phyloP scores from a whole-genome alignment of 2,113 vertebrate species.

The Siniperca knerii region DNA sequence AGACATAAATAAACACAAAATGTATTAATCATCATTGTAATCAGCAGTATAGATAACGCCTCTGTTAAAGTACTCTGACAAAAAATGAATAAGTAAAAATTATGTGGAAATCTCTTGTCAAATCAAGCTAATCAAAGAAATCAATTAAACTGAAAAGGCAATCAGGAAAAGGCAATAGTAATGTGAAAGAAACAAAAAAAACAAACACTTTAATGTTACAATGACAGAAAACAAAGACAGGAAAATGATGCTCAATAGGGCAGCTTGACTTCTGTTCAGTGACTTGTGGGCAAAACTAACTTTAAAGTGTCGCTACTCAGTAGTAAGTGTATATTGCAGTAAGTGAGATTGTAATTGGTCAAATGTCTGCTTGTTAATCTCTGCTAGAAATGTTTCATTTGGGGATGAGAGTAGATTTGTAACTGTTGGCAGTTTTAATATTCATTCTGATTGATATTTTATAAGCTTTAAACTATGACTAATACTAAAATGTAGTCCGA shows the following conservation, averaged over 20 bases:
- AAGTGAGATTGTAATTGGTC: neutral
- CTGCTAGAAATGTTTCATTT: neutral
- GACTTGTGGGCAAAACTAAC: neutral
- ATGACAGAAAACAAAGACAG: neutral
- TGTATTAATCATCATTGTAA: neutral
- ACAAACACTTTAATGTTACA: neutral
- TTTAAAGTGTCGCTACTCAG: neutral
- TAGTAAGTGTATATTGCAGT: neutral
- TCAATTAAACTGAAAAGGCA: neutral
- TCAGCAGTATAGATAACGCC: neutral
- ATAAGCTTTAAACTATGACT: neutral
- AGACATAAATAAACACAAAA: neutral
- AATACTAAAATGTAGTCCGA: neutral
- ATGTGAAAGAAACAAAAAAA: neutral
- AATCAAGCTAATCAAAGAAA: slow-evolving; percentile 6
- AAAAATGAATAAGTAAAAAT: no score
- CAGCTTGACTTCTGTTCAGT: neutral
- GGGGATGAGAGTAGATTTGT: neutral
- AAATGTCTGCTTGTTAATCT: neutral
- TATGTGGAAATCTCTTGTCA: neutral
- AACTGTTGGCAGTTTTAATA: neutral
- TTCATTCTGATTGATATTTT: neutral
- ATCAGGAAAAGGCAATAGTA: neutral
- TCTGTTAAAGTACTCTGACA: neutral
- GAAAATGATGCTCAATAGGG: neutral